Evolutionary conservation across 2,888 invertebrate species (phyloP).

Genomic region (Caenorhabditis sinica): DNA sequence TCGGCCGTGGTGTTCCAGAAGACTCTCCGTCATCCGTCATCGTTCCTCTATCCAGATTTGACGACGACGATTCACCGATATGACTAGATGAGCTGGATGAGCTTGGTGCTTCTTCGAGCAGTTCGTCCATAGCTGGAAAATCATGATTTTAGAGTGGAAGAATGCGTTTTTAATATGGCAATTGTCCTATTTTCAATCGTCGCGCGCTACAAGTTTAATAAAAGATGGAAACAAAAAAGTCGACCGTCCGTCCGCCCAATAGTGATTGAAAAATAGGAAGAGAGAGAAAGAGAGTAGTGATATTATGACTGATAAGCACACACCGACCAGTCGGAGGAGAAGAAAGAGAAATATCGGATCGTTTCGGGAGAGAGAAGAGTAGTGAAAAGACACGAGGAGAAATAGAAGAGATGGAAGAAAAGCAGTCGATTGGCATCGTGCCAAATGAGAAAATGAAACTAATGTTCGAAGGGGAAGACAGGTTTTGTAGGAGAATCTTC

Average conservation of each 20-base stretch:
- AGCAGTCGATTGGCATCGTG: background rate
- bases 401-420: background rate
- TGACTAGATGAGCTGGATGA: constrained; percentile 53
- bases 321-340: constrained; percentile 17
- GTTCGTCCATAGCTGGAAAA: constrained; percentile 48
- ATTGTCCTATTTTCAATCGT: too few relatives aligned
- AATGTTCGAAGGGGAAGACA: too few relatives aligned
- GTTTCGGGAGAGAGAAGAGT: constrained; percentile 1
- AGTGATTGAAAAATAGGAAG: background rate
- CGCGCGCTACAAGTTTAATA: too few relatives aligned
- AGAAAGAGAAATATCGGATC: background rate
- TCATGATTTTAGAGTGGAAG: background rate
- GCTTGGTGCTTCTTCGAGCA: constrained; percentile 43
- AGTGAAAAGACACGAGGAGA: background rate
- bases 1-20: constrained; percentile 31
- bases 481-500: too few relatives aligned
- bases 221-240: too few relatives aligned
- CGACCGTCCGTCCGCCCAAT: background rate
- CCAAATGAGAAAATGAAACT: too few relatives aligned
- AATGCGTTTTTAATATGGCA: too few relatives aligned
- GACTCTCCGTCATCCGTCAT: constrained; percentile 52
- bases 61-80: constrained; percentile 30
- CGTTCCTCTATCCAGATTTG: constrained; percentile 46
- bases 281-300: background rate
- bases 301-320: constrained; percentile 56